Evolutionary conservation across 2,113 vertebrate species (phyloP).

Genomic region (Brachyhypopomus occidentalis): DNA sequence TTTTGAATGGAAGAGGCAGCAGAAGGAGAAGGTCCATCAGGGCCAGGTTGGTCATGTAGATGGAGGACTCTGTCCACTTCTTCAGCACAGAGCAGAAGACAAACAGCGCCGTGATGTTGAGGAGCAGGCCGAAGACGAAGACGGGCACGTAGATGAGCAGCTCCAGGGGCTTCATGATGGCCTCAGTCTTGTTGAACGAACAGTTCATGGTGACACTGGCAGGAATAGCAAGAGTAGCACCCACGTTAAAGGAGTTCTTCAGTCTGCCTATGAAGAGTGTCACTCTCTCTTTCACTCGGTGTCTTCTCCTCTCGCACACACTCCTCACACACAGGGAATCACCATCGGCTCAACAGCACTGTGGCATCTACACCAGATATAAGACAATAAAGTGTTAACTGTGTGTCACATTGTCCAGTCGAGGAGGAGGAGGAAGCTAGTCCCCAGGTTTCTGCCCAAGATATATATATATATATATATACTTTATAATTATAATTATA

Average conservation of each 20-base stretch:
- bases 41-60: slow-evolving; percentile 87
- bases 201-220: slow-evolving; percentile 61
- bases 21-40: slow-evolving; percentile 84
- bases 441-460: no score
- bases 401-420: no score
- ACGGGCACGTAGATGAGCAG: slow-evolving; percentile 81
- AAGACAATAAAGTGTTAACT: no score
- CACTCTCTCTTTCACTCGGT: neutral
- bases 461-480: no score
- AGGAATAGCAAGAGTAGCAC: neutral
- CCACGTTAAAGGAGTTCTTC: no score
- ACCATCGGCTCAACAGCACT: no score
- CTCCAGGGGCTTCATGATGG: slow-evolving; percentile 65
- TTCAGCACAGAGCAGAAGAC: slow-evolving; percentile 76
- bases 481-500: no score
- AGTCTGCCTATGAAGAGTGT: neutral
- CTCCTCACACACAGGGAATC: neutral
- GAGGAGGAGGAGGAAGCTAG: no score
- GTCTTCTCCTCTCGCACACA: neutral
- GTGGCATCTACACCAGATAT: no score
- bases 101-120: slow-evolving; percentile 77
- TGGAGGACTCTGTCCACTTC: slow-evolving; percentile 78
- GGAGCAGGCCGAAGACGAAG: slow-evolving; percentile 76
- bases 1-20: slow-evolving; percentile 81
- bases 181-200: slow-evolving; percentile 56